Base-by-base conservation (phyloP, 30 jellyfish, hydroid and myxozoan genomes). In the Haliclystus octoradiatus region DNA sequence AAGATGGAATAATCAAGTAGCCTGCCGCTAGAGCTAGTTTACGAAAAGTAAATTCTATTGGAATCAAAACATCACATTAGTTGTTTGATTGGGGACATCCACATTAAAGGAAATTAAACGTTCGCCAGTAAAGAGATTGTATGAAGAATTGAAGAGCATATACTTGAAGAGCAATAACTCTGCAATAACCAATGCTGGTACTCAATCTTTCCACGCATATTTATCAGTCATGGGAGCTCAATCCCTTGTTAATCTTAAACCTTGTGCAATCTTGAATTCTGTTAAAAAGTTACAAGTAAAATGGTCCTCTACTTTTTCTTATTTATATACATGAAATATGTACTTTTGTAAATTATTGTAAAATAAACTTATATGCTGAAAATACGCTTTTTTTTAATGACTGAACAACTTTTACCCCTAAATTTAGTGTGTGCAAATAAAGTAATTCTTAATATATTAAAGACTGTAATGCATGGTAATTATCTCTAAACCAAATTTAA, bases 1-100 rank as follows among this genome's bases (percentile, higher is more conserved):
- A 71, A 1, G 93, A 85, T 32, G 87, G 91, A 0, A 73, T 82
- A 0, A 62, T 77, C 77, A 77, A 69, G 63, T 28, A 63, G 1
- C 73, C 34, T 29, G 84, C 76, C 0, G 79, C 76, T 4, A 32
- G 57, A 23, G 83, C 77, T 24, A 67, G 83, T 26, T 62, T 52
- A 1, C 92, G 53, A 50, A 30, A 57, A 12, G 5, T 9, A 12
- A 5, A 12, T 26, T 5, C 31, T 5, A 12, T 5, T 12, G 7
- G 26, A 12, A 40, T 40, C 9, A 9, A 40, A 19, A 40, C 14
- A 9, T 19, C 57, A 40, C 9, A 19, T 5, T 9, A 40, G 57
- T 40, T 40, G 9, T 40, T 5, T 40, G 57, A 40, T 9, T 40
- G 57, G 57, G 57, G 9, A 19, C 14, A 9, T 5, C 9, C 9